Evolutionary conservation across 1,140 invertebrate genomes (phyloP), one percentile per base, ranked within the genome.

Genomic region (Uloborus diversus): DNA sequence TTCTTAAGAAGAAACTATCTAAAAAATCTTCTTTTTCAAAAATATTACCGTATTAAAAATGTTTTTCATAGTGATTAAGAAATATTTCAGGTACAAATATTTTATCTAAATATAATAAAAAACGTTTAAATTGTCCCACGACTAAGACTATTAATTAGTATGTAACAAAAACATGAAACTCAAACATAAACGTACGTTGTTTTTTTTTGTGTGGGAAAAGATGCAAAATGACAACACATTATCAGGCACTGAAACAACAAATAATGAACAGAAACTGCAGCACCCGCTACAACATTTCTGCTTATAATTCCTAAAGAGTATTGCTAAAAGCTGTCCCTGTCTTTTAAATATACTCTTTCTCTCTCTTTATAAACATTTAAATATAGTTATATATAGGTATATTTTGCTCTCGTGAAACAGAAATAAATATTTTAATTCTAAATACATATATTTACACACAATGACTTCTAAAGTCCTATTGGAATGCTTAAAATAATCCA

Each of bases 81-180:
- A 76, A 76, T 76, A 65, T 65, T 65, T 65, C 61, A 65, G 33
- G 73, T 76, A 76, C 61, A 76, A 76, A 76, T 57, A 56, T 57
- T 64, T 76, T 62, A 76, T 76, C 73, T 76, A 76, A 76, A 76
- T 76, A 65, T 32, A 76, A 76, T 76, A 76, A 76, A 71, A 71
- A 76, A 65, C 37, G n/a, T 76, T 27, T 53, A 65, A 37, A 23
- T 53, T 65, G 30, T 27, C 14, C 42, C 20, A 56, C 23, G 32
- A 76, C 61, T 76, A 76, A 47, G 42, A 59, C 56, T 71, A 75
- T 4, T 14, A 65, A 64, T 30, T 13, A 35, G 47, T 28, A 25
- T 9, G 13, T 17, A 76, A 76, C 49, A 17, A 56, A 65, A 64
- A 14, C 28, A n/a, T 53, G 23, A 76, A 64, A 53, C 23, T 27